phyloP scores from a whole-genome alignment of 2,113 vertebrate species.

The Catharus fuscescens region DNA sequence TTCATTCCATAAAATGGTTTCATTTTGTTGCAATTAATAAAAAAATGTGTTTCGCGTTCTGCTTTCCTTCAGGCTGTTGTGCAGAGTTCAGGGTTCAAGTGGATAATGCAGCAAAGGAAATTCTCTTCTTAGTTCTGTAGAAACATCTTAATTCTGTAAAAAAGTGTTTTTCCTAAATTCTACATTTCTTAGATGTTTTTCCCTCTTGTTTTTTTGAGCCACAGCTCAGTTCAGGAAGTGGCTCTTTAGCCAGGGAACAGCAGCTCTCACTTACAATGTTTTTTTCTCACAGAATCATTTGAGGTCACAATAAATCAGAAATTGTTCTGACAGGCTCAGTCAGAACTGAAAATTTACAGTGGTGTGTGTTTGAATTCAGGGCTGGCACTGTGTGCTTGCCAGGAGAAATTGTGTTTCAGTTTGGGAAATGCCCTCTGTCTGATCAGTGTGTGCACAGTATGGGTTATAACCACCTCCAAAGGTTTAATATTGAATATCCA shows the following conservation, averaged over 20 bases:
- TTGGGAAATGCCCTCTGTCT: neutral
- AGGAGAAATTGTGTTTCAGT: neutral
- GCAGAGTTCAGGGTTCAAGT: neutral
- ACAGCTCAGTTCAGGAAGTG: neutral
- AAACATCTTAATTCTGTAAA: neutral
- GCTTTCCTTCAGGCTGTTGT: fast-evolving
- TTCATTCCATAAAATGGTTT: no score
- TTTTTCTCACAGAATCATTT: neutral
- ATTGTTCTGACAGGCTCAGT: neutral
- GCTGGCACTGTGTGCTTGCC: neutral
- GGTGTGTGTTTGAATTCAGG: neutral
- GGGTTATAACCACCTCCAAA: neutral
- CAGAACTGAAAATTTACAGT: neutral
- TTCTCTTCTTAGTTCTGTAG: neutral
- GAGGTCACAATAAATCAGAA: neutral
- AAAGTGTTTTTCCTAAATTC: neutral
- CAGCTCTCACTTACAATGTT: neutral
- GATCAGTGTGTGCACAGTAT: neutral
- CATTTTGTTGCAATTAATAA: no score
- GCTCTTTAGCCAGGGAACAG: neutral
- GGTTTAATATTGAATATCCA: neutral
- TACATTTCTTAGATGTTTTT: neutral
- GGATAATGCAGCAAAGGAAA: no score
- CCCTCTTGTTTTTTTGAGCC: neutral
- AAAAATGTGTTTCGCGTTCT: no score